Conservation (phyloP, 2,888 invertebrate species). For the Drosophila prostipennis region DNA sequence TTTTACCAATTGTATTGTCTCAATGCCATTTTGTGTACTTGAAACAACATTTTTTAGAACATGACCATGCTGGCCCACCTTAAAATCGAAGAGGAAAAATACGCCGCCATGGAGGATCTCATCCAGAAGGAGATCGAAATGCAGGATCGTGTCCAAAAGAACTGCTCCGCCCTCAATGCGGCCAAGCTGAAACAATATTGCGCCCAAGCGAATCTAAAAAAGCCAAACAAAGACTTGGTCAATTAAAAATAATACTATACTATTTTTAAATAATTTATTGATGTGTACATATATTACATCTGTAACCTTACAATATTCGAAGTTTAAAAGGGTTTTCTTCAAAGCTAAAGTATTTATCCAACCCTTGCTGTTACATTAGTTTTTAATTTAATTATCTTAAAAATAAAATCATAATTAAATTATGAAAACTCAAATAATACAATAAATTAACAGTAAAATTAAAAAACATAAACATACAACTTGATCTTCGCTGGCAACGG, state of each 20-base stretch:
- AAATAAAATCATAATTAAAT: not conserved
- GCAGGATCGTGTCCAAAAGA: not conserved
- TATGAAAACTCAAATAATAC: not conserved
- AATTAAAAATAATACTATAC: not conserved
- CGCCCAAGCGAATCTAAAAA: not conserved
- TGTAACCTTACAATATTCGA: not conserved
- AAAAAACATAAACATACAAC: not conserved
- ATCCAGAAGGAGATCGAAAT: not conserved
- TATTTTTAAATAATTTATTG: too few species aligned
- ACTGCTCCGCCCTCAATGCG: not conserved
- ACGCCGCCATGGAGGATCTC: slow-evolving; percentile 5
- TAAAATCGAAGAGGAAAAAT: slow-evolving; percentile 1
- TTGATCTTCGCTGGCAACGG: slow-evolving; percentile 22
- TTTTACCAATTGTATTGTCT: too few species aligned
- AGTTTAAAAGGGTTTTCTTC: not conserved
- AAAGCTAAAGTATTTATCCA: too few species aligned
- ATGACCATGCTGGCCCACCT: slow-evolving; percentile 3
- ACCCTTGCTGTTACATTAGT: not conserved
- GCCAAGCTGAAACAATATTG: not conserved
- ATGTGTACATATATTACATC: too few species aligned
- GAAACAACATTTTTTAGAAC: not conserved
- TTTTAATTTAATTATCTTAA: not conserved
- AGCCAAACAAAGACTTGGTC: not conserved
- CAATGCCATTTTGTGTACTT: too few species aligned
- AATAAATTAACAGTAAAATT: not conserved